phyloP scores from a whole-genome alignment of 1,140 invertebrate species.

The Riptortus pedestris region DNA sequence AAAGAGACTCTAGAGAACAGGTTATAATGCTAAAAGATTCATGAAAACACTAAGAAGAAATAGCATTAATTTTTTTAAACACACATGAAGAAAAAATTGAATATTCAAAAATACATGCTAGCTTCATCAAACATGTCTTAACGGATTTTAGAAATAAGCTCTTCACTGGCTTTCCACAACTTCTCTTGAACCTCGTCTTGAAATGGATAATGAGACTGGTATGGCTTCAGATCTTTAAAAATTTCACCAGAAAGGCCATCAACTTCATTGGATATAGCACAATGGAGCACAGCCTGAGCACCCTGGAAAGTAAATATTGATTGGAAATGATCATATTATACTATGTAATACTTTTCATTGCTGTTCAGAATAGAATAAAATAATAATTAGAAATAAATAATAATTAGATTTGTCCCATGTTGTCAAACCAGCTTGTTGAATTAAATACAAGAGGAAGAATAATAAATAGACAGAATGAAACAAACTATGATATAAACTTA shows the following conservation, averaged over 20 bases:
- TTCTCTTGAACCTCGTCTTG: constrained; percentile 47
- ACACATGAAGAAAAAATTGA: no score
- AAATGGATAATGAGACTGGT: constrained; percentile 50
- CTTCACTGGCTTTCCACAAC: constrained; percentile 52
- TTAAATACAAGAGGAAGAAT: no score
- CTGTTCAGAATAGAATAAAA: constrained; percentile 11
- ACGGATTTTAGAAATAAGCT: constrained; percentile 12
- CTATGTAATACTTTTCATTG: constrained; percentile 23
- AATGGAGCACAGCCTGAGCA: constrained; percentile 63
- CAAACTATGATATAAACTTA: no score
- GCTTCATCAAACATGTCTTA: no score
- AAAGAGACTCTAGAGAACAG: no score
- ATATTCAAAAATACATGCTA: no score
- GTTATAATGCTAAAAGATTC: no score
- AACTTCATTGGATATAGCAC: constrained; percentile 54
- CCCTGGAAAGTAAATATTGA: constrained; percentile 47
- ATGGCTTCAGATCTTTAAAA: constrained; percentile 62
- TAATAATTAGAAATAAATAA: constrained; percentile 15
- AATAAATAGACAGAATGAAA: no score
- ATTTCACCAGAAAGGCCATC: constrained; percentile 51
- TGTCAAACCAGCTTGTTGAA: no score
- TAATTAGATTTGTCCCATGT: constrained; percentile 24
- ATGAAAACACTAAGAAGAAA: no score
- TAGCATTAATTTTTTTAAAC: no score
- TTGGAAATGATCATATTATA: constrained; percentile 10